Conservation (phyloP, 2,888 invertebrate genomes). For the Polymixis flavicincta region DNA sequence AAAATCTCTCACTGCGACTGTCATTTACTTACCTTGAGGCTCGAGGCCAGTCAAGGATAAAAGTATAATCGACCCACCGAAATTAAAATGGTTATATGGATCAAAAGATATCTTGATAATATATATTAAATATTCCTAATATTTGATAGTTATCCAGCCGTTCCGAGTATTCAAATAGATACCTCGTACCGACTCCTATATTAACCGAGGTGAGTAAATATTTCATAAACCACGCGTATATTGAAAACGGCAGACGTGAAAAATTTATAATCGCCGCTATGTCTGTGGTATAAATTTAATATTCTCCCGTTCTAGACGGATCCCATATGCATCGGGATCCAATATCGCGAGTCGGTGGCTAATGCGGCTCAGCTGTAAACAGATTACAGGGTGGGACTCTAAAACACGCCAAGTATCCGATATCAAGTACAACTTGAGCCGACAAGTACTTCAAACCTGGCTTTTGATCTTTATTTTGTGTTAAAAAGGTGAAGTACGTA, state of each 20-base stretch:
- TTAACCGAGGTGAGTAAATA: constrained; percentile 32
- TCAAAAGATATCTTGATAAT: too few relatives aligned
- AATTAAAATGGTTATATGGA: too few relatives aligned
- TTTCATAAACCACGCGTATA: constrained; percentile 43
- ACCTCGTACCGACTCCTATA: constrained; percentile 1
- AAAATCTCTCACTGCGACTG: too few relatives aligned
- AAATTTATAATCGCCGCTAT: constrained; percentile 56
- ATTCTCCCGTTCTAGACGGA: constrained; percentile 52
- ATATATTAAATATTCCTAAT: too few relatives aligned
- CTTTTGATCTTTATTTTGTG: constrained; percentile 74
- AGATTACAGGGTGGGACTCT: constrained; percentile 62
- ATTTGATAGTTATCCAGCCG: not conserved
- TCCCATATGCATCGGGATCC: constrained; percentile 65
- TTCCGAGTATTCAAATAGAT: not conserved
- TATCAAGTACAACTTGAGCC: constrained; percentile 72
- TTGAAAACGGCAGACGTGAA: constrained; percentile 55
- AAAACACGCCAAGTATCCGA: constrained; percentile 67
- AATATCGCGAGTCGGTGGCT: constrained; percentile 65
- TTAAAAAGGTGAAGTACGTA: constrained; percentile 69
- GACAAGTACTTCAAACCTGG: constrained; percentile 65
- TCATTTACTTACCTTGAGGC: too few relatives aligned
- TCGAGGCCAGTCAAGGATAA: too few relatives aligned
- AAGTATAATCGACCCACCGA: too few relatives aligned
- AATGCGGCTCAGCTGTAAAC: constrained; percentile 67
- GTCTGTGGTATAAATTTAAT: constrained; percentile 59